A percentile compares a stretch with the other conserved stretches of the same genome.
Conservation (phyloP, 2,113 vertebrate genomes). For the Equus przewalskii region DNA sequence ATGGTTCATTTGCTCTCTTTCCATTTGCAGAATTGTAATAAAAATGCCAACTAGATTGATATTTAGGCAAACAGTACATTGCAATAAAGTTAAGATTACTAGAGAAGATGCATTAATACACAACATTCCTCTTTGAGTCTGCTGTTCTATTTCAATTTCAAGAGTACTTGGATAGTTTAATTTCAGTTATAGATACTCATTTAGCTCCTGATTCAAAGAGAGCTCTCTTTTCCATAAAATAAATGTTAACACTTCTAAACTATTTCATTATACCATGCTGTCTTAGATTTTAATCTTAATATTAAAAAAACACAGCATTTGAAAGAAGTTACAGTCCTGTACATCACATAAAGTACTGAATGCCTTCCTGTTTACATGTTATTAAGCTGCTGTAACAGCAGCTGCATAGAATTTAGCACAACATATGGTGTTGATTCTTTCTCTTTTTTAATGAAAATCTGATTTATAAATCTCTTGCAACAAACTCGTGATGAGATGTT, state of each 20-base stretch:
- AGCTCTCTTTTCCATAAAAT: constrained; percentile 46
- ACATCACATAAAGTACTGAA: not conserved
- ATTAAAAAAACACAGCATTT: constrained; percentile 41
- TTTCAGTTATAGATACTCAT: constrained; percentile 70
- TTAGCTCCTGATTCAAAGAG: constrained; percentile 77
- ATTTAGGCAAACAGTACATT: constrained; percentile 84
- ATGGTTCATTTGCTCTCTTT: constrained; percentile 88
- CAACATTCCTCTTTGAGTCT: constrained; percentile 73
- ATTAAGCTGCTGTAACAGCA: constrained; percentile 70
- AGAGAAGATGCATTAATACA: constrained; percentile 82
- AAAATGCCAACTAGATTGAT: constrained; percentile 89
- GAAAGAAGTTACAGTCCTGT: constrained; percentile 46
- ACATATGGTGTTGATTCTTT: constrained; percentile 69
- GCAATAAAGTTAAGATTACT: constrained; percentile 86
- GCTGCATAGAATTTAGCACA: constrained; percentile 65
- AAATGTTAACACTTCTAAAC: constrained; percentile 60
- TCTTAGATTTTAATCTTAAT: constrained; percentile 81
- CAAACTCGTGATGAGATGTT: constrained; percentile 72
- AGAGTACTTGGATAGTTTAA: constrained; percentile 65
- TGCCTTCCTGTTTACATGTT: constrained; percentile 58
- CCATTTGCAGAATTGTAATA: constrained; percentile 87
- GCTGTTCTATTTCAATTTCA: constrained; percentile 81
- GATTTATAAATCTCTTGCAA: constrained; percentile 71
- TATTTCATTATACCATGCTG: constrained; percentile 63
- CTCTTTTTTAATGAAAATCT: constrained; percentile 63